Evolutionary conservation across 2,888 invertebrate genomes (phyloP).

Genomic region (Spisula subtruncata): DNA sequence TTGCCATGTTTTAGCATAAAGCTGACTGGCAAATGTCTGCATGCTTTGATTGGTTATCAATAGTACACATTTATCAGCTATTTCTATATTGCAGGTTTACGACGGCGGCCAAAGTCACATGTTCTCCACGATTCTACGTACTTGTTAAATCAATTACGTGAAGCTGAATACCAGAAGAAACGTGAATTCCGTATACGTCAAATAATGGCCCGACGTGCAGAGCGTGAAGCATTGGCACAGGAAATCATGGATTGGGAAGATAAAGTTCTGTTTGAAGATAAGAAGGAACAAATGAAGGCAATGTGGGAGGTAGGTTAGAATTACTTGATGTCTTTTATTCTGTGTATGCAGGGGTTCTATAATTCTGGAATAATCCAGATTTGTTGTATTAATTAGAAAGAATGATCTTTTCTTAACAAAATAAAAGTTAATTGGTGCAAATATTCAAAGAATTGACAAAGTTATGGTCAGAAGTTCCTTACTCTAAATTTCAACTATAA

Average conservation of each 20-base stretch:
- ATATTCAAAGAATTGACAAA: no score
- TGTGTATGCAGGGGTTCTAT: no score
- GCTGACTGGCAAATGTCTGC: no score
- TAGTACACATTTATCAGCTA: no score
- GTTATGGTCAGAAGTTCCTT: no score
- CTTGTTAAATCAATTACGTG: constrained; percentile 86
- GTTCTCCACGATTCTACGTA: constrained; percentile 84
- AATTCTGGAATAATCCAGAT: no score
- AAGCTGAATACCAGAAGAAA: constrained; percentile 86
- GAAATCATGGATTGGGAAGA: constrained; percentile 89
- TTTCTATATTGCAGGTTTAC: constrained; percentile 67
- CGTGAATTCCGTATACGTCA: constrained; percentile 84
- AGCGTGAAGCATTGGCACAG: constrained; percentile 87
- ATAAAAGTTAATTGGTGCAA: no score
- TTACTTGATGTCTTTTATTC: not conserved
- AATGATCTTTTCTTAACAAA: no score
- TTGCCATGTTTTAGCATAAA: no score
- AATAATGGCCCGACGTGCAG: constrained; percentile 87
- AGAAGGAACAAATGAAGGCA: constrained; percentile 88
- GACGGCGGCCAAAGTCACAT: constrained; percentile 78
- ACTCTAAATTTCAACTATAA: no score
- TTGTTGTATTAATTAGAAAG: no score
- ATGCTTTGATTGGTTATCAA: no score
- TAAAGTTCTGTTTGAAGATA: constrained; percentile 86
- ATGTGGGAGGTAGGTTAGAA: constrained; percentile 89